phyloP scores from a whole-genome alignment of 2,113 vertebrate genomes.

The Paramormyrops kingsleyae region DNA sequence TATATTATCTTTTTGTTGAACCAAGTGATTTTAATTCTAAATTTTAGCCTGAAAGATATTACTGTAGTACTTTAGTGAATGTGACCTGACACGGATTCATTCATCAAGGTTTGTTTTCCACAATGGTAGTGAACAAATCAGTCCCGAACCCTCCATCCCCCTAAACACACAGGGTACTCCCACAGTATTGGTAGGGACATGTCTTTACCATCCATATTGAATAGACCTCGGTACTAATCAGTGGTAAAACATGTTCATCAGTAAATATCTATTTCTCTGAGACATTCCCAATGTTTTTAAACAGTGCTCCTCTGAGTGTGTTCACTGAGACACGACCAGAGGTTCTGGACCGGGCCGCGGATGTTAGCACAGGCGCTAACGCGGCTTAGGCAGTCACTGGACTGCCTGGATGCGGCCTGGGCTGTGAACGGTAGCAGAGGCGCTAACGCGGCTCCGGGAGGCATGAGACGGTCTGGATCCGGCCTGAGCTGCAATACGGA shows the following conservation, averaged over 20 bases:
- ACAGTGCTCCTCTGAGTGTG: background rate
- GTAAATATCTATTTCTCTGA: background rate
- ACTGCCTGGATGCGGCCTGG: no score
- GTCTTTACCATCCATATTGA: background rate
- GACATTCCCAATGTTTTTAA: background rate
- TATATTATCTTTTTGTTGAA: background rate
- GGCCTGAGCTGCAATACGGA: background rate
- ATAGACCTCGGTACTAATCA: background rate
- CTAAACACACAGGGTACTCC: background rate
- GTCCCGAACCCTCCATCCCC: background rate
- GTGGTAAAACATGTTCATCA: background rate
- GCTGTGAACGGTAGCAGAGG: background rate
- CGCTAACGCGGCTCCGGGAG: background rate
- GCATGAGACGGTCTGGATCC: background rate
- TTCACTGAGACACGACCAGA: background rate
- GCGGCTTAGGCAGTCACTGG: rapidly evolving
- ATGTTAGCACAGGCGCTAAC: background rate
- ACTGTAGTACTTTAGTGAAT: background rate
- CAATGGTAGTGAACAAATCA: background rate
- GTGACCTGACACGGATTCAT: background rate
- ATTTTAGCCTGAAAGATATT: background rate
- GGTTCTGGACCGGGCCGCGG: background rate
- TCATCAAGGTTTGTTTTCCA: background rate
- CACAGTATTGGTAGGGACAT: background rate
- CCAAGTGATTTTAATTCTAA: background rate